Evolutionary conservation across 1,140 invertebrate species (phyloP).

Genomic region (Paralvinella palmiformis): DNA sequence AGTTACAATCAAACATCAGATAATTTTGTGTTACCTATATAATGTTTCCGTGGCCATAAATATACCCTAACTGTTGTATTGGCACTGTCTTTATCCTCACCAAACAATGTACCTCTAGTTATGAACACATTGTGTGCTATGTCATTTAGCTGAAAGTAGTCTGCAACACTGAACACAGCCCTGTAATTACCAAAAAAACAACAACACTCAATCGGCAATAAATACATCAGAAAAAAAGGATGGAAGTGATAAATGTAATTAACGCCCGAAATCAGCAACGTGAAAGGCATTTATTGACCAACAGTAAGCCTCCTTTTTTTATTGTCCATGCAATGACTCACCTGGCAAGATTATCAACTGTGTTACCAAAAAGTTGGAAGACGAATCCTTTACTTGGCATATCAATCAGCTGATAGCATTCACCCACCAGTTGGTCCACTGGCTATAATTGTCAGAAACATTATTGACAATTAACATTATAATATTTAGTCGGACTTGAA

Average conservation of each 20-base stretch:
- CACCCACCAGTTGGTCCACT: constrained; percentile 1
- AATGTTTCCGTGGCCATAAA: constrained; percentile 4
- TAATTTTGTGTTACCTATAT: constrained; percentile 3
- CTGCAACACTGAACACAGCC: neutral
- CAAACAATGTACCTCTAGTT: constrained; percentile 52
- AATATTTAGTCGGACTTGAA: too few species aligned
- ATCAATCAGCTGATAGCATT: constrained; percentile 1
- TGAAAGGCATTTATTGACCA: neutral
- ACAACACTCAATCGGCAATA: neutral
- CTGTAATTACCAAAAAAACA: neutral
- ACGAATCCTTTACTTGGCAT: constrained; percentile 4
- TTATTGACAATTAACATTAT: too few species aligned
- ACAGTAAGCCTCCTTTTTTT: neutral
- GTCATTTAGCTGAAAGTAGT: constrained; percentile 26
- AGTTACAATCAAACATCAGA: too few species aligned
- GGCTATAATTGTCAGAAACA: too few species aligned
- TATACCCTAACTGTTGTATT: constrained; percentile 1
- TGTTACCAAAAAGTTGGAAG: constrained; percentile 10
- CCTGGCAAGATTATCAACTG: constrained; percentile 5
- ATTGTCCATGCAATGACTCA: neutral
- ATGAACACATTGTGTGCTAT: constrained; percentile 66
- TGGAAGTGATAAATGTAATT: neutral
- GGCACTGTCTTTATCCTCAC: neutral
- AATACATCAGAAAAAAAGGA: neutral
- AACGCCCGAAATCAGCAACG: neutral